Evolutionary conservation across 2,888 invertebrate genomes (phyloP), one percentile per base, ranked within the genome.

Genomic region (Macrophya alboannulata): DNA sequence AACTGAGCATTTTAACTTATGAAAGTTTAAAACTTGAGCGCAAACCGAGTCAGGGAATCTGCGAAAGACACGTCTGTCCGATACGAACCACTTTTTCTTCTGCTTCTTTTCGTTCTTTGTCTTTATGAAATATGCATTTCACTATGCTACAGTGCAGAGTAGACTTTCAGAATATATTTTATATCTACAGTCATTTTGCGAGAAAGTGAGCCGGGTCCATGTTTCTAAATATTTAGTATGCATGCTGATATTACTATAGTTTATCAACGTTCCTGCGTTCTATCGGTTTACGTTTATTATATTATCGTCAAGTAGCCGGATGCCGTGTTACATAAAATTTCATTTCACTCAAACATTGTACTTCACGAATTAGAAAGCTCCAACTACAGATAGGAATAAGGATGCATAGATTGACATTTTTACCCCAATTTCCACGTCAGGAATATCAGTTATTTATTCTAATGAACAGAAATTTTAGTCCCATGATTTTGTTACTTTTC

Each of bases 121-220:
- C 81, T 81, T 62, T 81, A 81, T 81, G 62, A 81, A 81, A 81
- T 81, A 81, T 81, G 59, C 43, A 81, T 40, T 62, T 59, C 81
- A 62, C 81, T 81, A 59, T 59, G 43, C 81, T 81, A 62, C 40
- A 59, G 81, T 43, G 43, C 62, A 81, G 15, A 25, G 62, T 81
- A 81, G 40, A 59, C 21, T 59, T 81, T 81, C 62, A 45, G 81
- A 81, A 59, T 77, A 51, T 62, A 59, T 59, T 51, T 43, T 40
- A 81, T 62, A 62, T 81, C 43, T 43, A 43, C 81, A 81, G 81
- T 81, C 81, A 62, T 62, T 81, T 12, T 17, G 43, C 48, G 31
- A 17, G 37, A 17, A 77, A 48, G 31, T 55, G 77, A 77, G 21
- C 55, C 55, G 55, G 31, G 77, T 77, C 51, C 77, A 15, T 62